Evolutionary conservation across 2,797 vertebrate species (phyloP).

Genomic region (Loriculus beryllinus): DNA sequence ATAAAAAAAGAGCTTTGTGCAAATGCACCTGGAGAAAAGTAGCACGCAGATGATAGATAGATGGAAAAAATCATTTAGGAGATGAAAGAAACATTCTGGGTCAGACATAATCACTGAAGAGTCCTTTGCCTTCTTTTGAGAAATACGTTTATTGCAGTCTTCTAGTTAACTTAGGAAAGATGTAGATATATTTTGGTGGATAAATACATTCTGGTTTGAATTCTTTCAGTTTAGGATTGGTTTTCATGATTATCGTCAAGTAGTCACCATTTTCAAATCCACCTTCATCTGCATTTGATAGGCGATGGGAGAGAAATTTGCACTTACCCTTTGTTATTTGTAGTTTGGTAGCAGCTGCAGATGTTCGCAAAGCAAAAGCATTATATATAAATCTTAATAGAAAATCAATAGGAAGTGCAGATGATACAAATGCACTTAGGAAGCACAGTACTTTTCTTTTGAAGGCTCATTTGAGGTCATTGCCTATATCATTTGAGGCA

Average conservation of each 20-base stretch:
- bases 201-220: not conserved
- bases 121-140: not conserved
- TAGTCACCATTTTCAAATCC: not conserved
- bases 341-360: not conserved
- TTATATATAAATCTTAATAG: not conserved
- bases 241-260: not conserved
- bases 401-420: not conserved
- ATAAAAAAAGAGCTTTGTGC: not conserved
- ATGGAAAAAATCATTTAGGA: not conserved
- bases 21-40: not conserved
- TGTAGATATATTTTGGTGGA: not conserved
- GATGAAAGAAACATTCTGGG: not conserved
- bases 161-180: not conserved
- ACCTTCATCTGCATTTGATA: not conserved
- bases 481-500: not conserved
- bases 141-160: not conserved
- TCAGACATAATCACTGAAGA: not conserved
- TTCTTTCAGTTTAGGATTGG: not conserved
- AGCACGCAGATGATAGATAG: not conserved
- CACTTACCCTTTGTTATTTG: not conserved
- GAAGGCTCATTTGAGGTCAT: not conserved
- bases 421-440: not conserved
- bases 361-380: not conserved
- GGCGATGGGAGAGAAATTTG: not conserved
- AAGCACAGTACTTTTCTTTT: not conserved